Evolutionary conservation across 2,888 invertebrate genomes (phyloP).

Genomic region (Chrysolina oricalcia): DNA sequence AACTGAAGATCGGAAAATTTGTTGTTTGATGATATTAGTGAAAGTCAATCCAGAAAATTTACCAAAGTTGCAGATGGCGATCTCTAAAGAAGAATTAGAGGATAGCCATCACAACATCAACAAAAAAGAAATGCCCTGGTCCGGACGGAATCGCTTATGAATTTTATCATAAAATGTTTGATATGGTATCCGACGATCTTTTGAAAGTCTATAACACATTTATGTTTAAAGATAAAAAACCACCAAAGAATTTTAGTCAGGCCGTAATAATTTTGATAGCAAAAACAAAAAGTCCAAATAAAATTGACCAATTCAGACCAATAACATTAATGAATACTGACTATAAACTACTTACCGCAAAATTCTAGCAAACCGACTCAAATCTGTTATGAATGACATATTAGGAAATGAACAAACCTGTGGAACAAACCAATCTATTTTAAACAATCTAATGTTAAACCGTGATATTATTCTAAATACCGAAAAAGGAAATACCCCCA

Average conservation of each 20-base stretch:
- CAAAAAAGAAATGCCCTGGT: too few relatives aligned
- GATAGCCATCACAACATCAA: too few relatives aligned
- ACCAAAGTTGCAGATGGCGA: neutral
- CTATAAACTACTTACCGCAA: neutral
- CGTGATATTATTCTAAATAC: neutral
- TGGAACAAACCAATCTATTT: neutral
- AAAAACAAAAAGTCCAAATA: neutral
- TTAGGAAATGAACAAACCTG: too few relatives aligned
- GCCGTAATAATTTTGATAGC: neutral
- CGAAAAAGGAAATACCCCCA: neutral
- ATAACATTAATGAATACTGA: too few relatives aligned
- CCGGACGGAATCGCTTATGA: too few relatives aligned
- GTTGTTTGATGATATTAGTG: slow-evolving; percentile 2
- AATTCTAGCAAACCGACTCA: neutral
- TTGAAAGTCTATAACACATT: too few relatives aligned
- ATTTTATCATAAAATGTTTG: too few relatives aligned
- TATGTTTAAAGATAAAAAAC: too few relatives aligned
- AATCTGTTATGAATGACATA: neutral
- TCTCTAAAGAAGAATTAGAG: too few relatives aligned
- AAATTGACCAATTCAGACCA: too few relatives aligned
- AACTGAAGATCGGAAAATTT: neutral
- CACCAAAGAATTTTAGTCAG: neutral
- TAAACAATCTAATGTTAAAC: neutral
- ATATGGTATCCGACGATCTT: too few relatives aligned
- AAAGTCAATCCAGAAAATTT: neutral